These are phyloP conservation scores for Tenualosa thibaudeaui DNA, from an alignment of 2,797 vertebrate genomes.

Conservation along the genomic window DNA sequence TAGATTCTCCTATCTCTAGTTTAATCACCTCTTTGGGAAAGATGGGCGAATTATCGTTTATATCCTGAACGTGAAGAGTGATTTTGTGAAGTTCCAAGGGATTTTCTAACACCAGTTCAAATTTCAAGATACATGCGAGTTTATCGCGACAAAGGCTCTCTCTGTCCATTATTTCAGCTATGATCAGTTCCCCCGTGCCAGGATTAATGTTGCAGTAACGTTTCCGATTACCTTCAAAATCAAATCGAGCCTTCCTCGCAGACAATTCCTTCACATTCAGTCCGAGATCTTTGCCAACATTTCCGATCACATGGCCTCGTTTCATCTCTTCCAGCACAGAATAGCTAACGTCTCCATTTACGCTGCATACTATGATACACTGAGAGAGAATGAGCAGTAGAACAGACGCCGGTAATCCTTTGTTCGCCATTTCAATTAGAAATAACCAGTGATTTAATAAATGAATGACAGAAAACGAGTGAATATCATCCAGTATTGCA, in stretches of 20 bases:
- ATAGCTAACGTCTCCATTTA: constrained; percentile 31
- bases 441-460: constrained; percentile 31
- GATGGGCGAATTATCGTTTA: constrained; percentile 60
- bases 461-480: neutral
- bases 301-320: constrained; percentile 43
- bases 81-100: constrained; percentile 63
- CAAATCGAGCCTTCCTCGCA: constrained; percentile 36
- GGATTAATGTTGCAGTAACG: constrained; percentile 40
- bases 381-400: neutral
- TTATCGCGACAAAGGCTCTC: constrained; percentile 63
- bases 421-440: neutral
- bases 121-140: neutral
- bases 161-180: constrained; percentile 67
- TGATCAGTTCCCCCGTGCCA: constrained; percentile 55
- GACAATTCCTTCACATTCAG: constrained; percentile 14
- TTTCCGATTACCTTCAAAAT: constrained; percentile 27
- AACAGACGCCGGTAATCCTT: neutral
- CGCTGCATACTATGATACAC: neutral
- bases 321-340: constrained; percentile 41
- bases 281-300: constrained; percentile 46
- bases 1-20: constrained; percentile 60
- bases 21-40: constrained; percentile 57
- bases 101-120: constrained; percentile 59
- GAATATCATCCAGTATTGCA: neutral
- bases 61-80: neutral